Evolutionary conservation across 2,113 vertebrate genomes (phyloP), one percentile per base, ranked within the genome.

Genomic region (Silurus meridionalis): DNA sequence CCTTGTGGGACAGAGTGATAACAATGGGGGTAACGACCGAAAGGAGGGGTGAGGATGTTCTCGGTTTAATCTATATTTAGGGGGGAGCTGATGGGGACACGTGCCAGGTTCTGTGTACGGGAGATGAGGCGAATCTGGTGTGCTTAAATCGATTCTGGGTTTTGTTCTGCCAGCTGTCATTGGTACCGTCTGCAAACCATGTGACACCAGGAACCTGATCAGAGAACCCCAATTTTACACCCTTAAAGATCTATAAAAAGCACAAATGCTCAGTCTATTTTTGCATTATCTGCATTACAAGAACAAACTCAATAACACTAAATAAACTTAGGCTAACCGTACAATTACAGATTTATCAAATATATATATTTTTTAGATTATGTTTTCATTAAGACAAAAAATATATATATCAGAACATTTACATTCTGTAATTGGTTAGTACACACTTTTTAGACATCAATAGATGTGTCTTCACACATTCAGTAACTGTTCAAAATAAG

Each of bases 1-100:
- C 50, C 71, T 63, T 61, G 64, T 85, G 85, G 88, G n/a, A 14
- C 28, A 6, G 77, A 11, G 10, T 80, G 72, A 90, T 83, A 86
- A 89, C 86, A 85, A 88, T 82, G 83, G 55, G 80, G 64, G 81
- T 85, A 85, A 85, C 71, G 80, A 75, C 85, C 72, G 57, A 25
- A 69, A 85, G 63, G 80, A 72, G 84, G 85, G 88, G 55, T 80
- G 89, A 79, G 87, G 88, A 90, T 28, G 69, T 85, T 72, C 79
- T 86, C 61, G 3, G 87, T 92, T 89, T 92, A 87, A 92, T 48
- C 80, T 72, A 82, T 80, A 53, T 83, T 84, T 83, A 72, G 87
- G 88, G 85, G 61, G 90, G 85, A 92, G 92, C 91, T 78, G 88
- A 83, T 79, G 81, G 90, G 91, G 93, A 88, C 91, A 92, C 94